Evolutionary conservation across 2,888 invertebrate genomes (phyloP).

Genomic region (Actias luna): DNA sequence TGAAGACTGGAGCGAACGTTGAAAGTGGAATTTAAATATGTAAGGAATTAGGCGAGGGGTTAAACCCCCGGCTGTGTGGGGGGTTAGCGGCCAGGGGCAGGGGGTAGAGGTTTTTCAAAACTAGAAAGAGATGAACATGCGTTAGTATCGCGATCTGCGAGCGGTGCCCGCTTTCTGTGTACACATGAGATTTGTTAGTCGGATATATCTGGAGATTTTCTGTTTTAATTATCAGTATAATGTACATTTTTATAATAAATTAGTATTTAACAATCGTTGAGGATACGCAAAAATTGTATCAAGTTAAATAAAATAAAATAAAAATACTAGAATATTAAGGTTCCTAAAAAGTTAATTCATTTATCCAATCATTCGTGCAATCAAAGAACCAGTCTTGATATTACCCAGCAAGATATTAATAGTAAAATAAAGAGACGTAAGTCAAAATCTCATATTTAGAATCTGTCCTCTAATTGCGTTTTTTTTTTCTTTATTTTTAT

Average conservation of each 20-base stretch:
- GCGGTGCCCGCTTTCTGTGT: slow-evolving; percentile 33
- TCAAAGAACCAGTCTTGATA: too few species aligned
- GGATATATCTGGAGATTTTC: slow-evolving; percentile 51
- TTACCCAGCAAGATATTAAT: too few species aligned
- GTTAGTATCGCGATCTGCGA: slow-evolving; percentile 78
- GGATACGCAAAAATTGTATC: too few species aligned
- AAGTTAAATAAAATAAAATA: too few species aligned
- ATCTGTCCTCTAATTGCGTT: too few species aligned
- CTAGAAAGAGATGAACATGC: slow-evolving; percentile 82
- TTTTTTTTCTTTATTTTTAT: too few species aligned
- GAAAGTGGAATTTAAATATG: slow-evolving; percentile 81
- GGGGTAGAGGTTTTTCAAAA: slow-evolving; percentile 72
- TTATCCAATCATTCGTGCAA: too few species aligned
- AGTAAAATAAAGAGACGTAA: too few species aligned
- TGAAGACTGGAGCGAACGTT: slow-evolving; percentile 67
- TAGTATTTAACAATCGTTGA: too few species aligned
- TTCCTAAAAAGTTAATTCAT: too few species aligned
- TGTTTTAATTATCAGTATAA: background rate
- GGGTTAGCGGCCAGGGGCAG: slow-evolving; percentile 27
- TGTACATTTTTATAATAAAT: background rate
- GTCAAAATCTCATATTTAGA: too few species aligned
- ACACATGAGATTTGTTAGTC: slow-evolving; percentile 37
- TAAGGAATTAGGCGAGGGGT: slow-evolving; percentile 78
- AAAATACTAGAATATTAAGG: too few species aligned
- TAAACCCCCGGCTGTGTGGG: slow-evolving; percentile 29